Percentiles rank a stretch among this genome's conserved stretches.
Conservation (phyloP, 1,140 invertebrate species). For the Carcinoscorpius rotundicauda region DNA sequence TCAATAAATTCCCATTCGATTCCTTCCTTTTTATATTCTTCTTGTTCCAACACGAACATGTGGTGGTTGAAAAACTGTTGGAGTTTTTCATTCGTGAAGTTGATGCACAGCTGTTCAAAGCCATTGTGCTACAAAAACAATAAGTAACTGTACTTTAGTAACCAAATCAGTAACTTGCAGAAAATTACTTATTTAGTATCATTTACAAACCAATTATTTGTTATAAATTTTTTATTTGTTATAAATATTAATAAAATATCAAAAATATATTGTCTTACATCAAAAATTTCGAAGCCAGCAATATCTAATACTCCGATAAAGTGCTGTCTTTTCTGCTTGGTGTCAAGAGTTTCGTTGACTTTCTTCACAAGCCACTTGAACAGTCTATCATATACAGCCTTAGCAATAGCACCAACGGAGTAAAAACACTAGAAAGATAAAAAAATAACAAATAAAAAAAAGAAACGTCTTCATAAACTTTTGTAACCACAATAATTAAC, state of each 20-base stretch:
- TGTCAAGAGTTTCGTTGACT: constrained; percentile 48
- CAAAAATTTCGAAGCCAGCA: constrained; percentile 53
- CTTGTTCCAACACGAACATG: constrained; percentile 46
- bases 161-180: too few species aligned
- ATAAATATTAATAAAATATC: too few species aligned
- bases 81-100: constrained; percentile 55
- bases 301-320: constrained; percentile 53
- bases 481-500: too few species aligned
- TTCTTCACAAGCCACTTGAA: constrained; percentile 46
- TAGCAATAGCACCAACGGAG: constrained; percentile 44
- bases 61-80: constrained; percentile 53
- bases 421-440: constrained; percentile 25
- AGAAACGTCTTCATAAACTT: too few species aligned
- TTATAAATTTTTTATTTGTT: too few species aligned
- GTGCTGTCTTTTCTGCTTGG: constrained; percentile 41
- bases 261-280: constrained; percentile 32
- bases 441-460: too few species aligned
- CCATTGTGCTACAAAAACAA: constrained; percentile 36
- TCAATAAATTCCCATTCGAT: constrained; percentile 47
- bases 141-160: too few species aligned
- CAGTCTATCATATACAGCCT: constrained; percentile 46
- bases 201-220: too few species aligned
- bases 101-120: constrained; percentile 63
- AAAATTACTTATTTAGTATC: too few species aligned
- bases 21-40: constrained; percentile 43